phyloP scores from a whole-genome alignment of 2,888 invertebrate genomes.

The Pristionchus japonicus region DNA sequence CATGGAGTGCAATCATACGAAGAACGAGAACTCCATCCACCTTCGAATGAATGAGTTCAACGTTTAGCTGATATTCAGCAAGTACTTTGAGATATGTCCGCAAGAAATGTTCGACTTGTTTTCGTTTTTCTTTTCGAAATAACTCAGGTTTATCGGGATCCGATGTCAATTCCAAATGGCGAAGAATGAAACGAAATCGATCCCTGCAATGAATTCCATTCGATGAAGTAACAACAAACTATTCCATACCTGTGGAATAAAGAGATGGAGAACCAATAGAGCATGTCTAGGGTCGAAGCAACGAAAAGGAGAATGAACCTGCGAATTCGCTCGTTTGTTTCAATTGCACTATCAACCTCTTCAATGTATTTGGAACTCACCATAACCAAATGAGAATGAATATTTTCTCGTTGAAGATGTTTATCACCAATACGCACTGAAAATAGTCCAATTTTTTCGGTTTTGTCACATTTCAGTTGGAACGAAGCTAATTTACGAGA shows the following conservation, averaged over 20 bases:
- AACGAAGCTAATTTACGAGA: not conserved
- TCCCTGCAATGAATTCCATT: constrained; percentile 60
- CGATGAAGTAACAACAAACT: too few relatives aligned
- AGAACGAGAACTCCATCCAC: constrained; percentile 74
- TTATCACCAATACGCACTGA: constrained; percentile 74
- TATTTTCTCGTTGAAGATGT: too few relatives aligned
- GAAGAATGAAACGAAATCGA: constrained; percentile 73
- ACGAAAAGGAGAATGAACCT: constrained; percentile 72
- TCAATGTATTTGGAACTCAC: constrained; percentile 17
- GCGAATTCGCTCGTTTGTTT: too few relatives aligned
- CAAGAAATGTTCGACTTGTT: constrained; percentile 74
- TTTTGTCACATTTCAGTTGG: not conserved
- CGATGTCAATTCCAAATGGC: constrained; percentile 73
- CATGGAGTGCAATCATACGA: constrained; percentile 74
- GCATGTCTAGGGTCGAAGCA: constrained; percentile 70
- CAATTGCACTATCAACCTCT: not conserved
- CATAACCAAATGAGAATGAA: constrained; percentile 75
- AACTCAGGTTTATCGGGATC: constrained; percentile 74
- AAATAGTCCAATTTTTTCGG: not conserved
- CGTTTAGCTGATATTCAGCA: not conserved
- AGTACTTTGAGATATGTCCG: constrained; percentile 70
- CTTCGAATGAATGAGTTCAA: constrained; percentile 53
- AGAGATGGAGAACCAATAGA: constrained; percentile 74
- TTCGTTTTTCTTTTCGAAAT: constrained; percentile 73
- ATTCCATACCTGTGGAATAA: constrained; percentile 65